phyloP scores from a whole-genome alignment of 1,140 invertebrate genomes.

The Pachyrhynchus sulphureomaculatus region DNA sequence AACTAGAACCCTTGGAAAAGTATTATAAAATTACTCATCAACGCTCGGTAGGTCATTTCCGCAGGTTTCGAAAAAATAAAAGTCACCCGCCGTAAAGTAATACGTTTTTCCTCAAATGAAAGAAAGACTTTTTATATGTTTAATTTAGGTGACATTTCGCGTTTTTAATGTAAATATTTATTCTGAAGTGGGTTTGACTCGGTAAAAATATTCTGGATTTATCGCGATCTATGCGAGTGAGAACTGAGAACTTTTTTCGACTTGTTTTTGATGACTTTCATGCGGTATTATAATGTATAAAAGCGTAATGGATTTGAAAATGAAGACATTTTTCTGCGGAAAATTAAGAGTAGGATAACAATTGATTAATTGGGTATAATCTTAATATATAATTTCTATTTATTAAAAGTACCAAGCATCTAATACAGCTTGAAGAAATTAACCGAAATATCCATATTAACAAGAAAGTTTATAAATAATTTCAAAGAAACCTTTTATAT shows the following conservation, averaged over 20 bases:
- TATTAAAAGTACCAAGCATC: too few species aligned
- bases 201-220: slow-evolving; percentile 2
- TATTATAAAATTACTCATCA: too few species aligned
- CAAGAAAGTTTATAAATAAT: too few species aligned
- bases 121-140: neutral
- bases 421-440: too few species aligned
- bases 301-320: slow-evolving; percentile 6
- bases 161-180: slow-evolving; percentile 1
- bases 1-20: too few species aligned
- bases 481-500: too few species aligned
- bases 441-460: too few species aligned
- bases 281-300: slow-evolving; percentile 17
- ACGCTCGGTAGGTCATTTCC: too few species aligned
- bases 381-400: too few species aligned
- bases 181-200: slow-evolving; percentile 40
- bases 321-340: slow-evolving; percentile 16
- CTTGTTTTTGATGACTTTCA: slow-evolving; percentile 23
- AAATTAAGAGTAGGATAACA: slow-evolving; percentile 35
- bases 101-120: neutral
- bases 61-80: neutral
- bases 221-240: slow-evolving; percentile 4
- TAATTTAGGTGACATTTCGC: neutral
- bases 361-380: too few species aligned
- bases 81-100: neutral
- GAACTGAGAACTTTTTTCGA: slow-evolving; percentile 12